Evolutionary conservation across 92 coral and sea anemone genomes (phyloP).

Genomic region (Paragorgia papillata): DNA sequence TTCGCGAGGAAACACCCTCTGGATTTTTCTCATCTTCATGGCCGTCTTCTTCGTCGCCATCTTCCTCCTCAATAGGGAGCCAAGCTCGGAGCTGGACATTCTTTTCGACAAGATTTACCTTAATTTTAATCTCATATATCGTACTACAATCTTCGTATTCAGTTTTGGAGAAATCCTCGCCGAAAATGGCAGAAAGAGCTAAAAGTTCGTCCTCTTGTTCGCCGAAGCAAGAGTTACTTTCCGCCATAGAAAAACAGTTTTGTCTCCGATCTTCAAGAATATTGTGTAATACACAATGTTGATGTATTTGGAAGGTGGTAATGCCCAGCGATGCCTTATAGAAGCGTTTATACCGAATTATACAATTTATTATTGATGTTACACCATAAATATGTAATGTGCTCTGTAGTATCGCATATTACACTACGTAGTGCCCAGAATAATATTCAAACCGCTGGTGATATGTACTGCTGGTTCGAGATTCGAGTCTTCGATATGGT

Average conservation of each 20-base stretch:
- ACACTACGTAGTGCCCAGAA: background rate
- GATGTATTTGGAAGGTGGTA: too few relatives aligned
- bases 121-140: conserved; percentile 67
- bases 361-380: background rate
- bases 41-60: conserved; percentile 9
- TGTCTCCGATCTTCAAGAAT: too few relatives aligned
- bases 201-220: conserved; percentile 87
- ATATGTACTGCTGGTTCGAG: background rate
- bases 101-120: conserved; percentile 64
- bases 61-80: conserved; percentile 65
- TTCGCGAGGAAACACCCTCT: conserved; percentile 12
- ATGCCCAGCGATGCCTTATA: too few relatives aligned
- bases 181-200: conserved; percentile 79
- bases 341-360: too few relatives aligned
- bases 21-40: background rate
- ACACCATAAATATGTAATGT: background rate
- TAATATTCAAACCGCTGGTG: background rate
- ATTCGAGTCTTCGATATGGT: too few relatives aligned
- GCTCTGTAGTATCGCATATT: background rate
- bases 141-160: conserved; percentile 40
- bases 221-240: conserved; percentile 19
- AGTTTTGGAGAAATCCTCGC: conserved; percentile 61
- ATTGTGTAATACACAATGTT: too few relatives aligned
- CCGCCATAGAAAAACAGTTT: conserved; percentile 17
- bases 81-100: conserved; percentile 70